A percentile compares a stretch with the other conserved stretches of the same genome.
Conservation (phyloP, 2,888 invertebrate genomes). For the Acanthosepion esculentum region DNA sequence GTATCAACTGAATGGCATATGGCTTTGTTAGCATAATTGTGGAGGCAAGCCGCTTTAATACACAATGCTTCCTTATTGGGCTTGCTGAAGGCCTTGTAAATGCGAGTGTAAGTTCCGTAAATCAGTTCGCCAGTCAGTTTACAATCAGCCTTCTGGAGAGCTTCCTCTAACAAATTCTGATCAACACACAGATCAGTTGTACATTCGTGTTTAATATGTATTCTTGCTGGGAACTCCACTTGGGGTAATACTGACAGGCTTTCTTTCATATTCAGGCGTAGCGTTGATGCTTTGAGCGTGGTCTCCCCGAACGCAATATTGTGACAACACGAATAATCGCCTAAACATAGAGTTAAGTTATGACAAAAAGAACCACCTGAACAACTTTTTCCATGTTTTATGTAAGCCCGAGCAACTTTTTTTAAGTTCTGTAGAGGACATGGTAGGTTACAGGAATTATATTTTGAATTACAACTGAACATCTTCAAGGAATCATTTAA, state of each 20-base stretch:
- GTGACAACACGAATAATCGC: not conserved
- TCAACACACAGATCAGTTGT: not conserved
- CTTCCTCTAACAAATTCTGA: not conserved
- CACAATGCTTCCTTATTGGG: not conserved
- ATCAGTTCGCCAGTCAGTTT: not conserved
- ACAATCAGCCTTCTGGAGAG: not conserved
- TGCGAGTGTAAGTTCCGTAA: not conserved
- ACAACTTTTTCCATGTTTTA: not conserved
- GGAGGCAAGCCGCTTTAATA: slow-evolving; percentile 36
- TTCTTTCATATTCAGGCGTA: not conserved
- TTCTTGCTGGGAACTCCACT: not conserved
- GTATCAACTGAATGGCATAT: slow-evolving; percentile 43
- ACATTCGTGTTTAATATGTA: not conserved
- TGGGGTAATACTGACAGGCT: not conserved
- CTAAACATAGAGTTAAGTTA: not conserved
- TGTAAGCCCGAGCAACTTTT: not conserved
- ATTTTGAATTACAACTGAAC: not conserved
- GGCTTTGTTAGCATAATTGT: not conserved
- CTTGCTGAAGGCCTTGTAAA: not conserved
- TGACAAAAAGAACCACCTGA: not conserved
- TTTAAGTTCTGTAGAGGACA: not conserved
- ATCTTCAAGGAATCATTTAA: not conserved
- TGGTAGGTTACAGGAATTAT: not conserved
- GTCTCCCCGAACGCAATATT: not conserved
- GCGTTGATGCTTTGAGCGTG: not conserved